Conservation (phyloP, 2,888 invertebrate genomes). For the Laspeyria flexula region DNA sequence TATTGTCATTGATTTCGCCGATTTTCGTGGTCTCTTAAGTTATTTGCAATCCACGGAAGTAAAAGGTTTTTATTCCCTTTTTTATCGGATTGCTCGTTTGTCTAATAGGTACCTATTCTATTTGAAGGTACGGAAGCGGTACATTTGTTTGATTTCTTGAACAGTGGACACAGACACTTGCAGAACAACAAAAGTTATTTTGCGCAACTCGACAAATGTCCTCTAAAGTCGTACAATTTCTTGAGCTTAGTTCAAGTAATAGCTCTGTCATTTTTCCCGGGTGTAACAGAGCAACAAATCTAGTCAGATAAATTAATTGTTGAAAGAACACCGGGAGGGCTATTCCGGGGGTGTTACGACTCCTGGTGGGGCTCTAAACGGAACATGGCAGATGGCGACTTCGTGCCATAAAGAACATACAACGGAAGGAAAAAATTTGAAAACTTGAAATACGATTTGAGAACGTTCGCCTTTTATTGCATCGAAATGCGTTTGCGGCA, state of each 20-base stretch:
- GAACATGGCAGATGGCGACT: slow-evolving; percentile 56
- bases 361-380: slow-evolving; percentile 47
- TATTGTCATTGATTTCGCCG: slow-evolving; percentile 40
- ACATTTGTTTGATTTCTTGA: too few relatives aligned
- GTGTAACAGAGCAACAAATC: slow-evolving; percentile 28
- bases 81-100: slow-evolving; percentile 15
- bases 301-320: slow-evolving; percentile 43
- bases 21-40: slow-evolving; percentile 25
- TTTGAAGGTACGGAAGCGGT: too few relatives aligned
- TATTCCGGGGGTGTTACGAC: slow-evolving; percentile 48
- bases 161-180: too few relatives aligned
- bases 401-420: slow-evolving; percentile 40
- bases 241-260: slow-evolving; percentile 24
- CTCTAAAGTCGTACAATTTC: slow-evolving; percentile 1
- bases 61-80: slow-evolving; percentile 14
- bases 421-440: slow-evolving; percentile 54
- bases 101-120: slow-evolving; percentile 15
- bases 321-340: slow-evolving; percentile 48
- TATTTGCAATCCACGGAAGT: slow-evolving; percentile 23
- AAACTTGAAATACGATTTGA: slow-evolving; percentile 71
- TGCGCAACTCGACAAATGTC: slow-evolving; percentile 18
- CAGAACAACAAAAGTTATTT: not conserved
- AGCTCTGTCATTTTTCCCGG: slow-evolving; percentile 25
- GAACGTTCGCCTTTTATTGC: slow-evolving; percentile 70
- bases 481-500: slow-evolving; percentile 70